Conservation (phyloP, 2,113 vertebrate genomes). For the Brevimyrus niger region DNA sequence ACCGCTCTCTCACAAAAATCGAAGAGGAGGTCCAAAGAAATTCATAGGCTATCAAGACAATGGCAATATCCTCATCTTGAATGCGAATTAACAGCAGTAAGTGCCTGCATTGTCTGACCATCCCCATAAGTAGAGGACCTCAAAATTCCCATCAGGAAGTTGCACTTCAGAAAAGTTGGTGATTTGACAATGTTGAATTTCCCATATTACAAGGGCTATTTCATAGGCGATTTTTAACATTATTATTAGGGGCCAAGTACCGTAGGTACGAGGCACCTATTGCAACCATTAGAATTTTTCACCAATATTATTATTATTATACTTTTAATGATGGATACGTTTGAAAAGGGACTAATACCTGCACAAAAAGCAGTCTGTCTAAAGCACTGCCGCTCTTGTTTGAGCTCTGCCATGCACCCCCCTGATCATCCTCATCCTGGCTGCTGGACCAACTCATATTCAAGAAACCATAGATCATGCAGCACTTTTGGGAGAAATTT, state of each 20-base stretch:
- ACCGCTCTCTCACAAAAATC: not conserved
- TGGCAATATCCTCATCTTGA: not conserved
- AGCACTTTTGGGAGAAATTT: not conserved
- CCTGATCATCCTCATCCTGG: not conserved
- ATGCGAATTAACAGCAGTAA: not conserved
- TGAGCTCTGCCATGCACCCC: too few species aligned
- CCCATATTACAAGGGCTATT: not conserved
- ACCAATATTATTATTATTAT: too few species aligned
- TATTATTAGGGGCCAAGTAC: too few species aligned
- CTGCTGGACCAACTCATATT: not conserved
- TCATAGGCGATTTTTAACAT: too few species aligned
- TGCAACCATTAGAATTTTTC: too few species aligned
- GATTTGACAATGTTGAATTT: not conserved
- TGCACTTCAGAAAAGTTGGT: not conserved
- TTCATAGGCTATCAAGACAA: not conserved
- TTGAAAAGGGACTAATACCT: too few species aligned
- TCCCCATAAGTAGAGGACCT: not conserved
- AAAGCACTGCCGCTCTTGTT: too few species aligned
- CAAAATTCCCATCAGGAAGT: not conserved
- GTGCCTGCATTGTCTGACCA: not conserved
- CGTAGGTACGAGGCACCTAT: too few species aligned
- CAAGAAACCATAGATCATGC: not conserved
- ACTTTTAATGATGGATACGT: too few species aligned
- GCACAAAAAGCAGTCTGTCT: too few species aligned
- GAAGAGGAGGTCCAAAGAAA: not conserved